Base-by-base conservation (phyloP, 30 jellyfish, hydroid and myxozoan genomes). In the Nemopilema nomurai region DNA sequence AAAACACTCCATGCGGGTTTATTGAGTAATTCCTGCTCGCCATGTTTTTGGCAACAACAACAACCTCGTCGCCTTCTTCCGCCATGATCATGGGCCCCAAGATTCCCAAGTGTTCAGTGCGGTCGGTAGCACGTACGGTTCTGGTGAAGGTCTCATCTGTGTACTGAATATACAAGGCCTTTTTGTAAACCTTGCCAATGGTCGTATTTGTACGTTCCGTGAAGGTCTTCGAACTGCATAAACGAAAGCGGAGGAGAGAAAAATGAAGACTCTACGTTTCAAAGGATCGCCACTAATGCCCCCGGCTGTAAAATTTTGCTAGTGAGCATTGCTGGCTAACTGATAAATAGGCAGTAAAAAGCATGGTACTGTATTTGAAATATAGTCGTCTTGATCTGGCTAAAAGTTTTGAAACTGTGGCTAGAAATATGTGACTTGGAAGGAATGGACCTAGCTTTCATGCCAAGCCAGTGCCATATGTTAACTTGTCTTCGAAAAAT, bases 11-110 rank as follows among this genome's bases (percentile, higher is more conserved):
- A 78, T 79, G 96, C 18, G 96, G 96, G 49, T 78, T 53, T 0
- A 87, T 41, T 20, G 96, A 87, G 51, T 87, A 87, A 67, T 62
- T 65, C 57, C 96, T 69, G 24, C 76, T 69, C 20, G 96, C 96
- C 96, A 87, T 87, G 73, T 87, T 87, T 51, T 87, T 87, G 1
- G 80, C 81, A 66, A 79, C 87, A 26, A 87, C 88, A 1, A 51
- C 72, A 19, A 87, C 79, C 73, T 87, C 87, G 16, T 87, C 96
- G 1, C 96, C 90, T 62, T 87, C 96, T 72, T 87, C 91, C 3
- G 96, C 96, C 78, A 32, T 78, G 4, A 87, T 79, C 32, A 87
- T 22, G 4, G 96, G 96, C 52, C 96, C 96, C 63, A 87, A 62
- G 19, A 87, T 62, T 0, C 96, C 96, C 24, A 87, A 70, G 64